Conservation (phyloP, 2,888 invertebrate genomes). For the Synergus japonicus region DNA sequence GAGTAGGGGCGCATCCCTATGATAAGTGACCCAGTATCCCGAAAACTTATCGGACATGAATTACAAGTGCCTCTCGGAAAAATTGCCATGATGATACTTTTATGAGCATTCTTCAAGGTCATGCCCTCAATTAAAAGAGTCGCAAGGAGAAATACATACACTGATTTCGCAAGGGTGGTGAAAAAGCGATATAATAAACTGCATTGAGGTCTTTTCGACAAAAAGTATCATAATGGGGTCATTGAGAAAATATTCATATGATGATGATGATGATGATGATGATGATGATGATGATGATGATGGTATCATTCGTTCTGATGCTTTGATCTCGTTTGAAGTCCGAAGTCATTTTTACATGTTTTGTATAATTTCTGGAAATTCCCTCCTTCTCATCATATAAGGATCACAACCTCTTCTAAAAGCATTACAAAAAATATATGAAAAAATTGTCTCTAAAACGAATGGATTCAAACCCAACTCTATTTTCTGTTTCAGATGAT, state of each 20-base stretch:
- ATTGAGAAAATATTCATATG: neutral
- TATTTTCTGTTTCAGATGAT: constrained; percentile 21
- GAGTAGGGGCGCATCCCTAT: constrained; percentile 40
- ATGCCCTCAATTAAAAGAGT: constrained; percentile 26
- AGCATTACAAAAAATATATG: too few species aligned
- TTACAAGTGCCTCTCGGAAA: constrained; percentile 54
- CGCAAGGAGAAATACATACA: neutral
- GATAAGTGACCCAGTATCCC: constrained; percentile 67
- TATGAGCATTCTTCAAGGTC: constrained; percentile 14
- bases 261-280: constrained; percentile 17
- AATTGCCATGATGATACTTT: constrained; percentile 24
- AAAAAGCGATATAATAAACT: constrained; percentile 7
- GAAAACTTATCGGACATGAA: constrained; percentile 66
- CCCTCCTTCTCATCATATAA: too few species aligned
- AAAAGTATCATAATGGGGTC: neutral
- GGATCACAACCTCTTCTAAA: too few species aligned
- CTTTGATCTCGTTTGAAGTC: constrained; percentile 25
- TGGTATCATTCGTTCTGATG: neutral
- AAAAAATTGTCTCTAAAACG: too few species aligned
- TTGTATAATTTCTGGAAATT: too few species aligned
- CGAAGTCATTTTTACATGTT: neutral
- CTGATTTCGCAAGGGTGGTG: constrained; percentile 5
- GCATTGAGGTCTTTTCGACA: neutral
- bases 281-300: constrained; percentile 21
- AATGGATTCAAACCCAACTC: neutral